Base-by-base conservation (phyloP, 2,797 vertebrate species). In the Helicolenus hilgendorfi region DNA sequence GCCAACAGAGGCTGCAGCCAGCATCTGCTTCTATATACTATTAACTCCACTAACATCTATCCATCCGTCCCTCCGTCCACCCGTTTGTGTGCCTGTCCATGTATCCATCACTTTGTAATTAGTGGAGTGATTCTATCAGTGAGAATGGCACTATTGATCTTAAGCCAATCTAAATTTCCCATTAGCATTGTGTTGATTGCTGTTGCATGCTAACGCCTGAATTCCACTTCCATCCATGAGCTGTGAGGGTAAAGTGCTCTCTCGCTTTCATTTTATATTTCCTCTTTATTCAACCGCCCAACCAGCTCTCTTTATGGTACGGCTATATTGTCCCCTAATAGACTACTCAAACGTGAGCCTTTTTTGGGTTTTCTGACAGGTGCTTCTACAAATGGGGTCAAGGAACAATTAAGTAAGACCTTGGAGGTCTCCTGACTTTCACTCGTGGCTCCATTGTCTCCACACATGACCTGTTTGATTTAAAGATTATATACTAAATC, bases 11-110 rank as follows among this genome's bases (percentile, higher is more conserved):
- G 75, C 87, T 79, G 68, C 82, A 79, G 82, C 55, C 58, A 89
- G 88, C 93, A 94, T 90, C 94, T 96, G 93, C 93, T 72, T 85
- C 65, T 60, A 73, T 70, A 77, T 75, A 24, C n/a, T 15, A 56
- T 56, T 81, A 93, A 69, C 62, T 58, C 45, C 14, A 55, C 45
- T 20, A 72, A 72, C 49, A 78, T 72, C 22, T 55, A 53, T 69
- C 26, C 24, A 26, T 53, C 49, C 20, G 9, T 29, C 49, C 15
- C 20, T 58, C 8, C 41, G 8, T 63, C 49, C 45, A 56, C 27
- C n/a, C 24, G 3, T 60, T 49, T 71, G 24, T 71, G n/a, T 60
- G 22, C 29, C 27, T 4, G 1, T 65, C 49, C 20, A 33, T 56
- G 33, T 18, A 70, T 45, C 36, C 31, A 68, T 60, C 26, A 68